A percentile compares a stretch with the other conserved stretches of the same genome.
Conservation (phyloP, 2,888 invertebrate species). For the Cosmia trapezina region DNA sequence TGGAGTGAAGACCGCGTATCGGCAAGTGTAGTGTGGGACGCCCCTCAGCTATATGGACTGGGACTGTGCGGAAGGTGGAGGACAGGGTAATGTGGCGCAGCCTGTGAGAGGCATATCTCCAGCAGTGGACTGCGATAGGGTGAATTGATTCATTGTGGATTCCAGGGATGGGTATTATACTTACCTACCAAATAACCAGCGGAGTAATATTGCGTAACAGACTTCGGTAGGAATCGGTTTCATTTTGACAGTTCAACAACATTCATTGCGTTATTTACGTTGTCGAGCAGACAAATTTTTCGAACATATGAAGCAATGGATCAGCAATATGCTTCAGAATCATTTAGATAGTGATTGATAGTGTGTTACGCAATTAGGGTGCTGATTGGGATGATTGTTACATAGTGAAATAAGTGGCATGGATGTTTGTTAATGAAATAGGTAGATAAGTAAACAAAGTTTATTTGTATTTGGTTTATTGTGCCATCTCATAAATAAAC, state of each 20-base stretch:
- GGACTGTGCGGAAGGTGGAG: not conserved
- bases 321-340: no score
- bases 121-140: not conserved
- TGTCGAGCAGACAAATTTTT: no score
- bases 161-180: not conserved
- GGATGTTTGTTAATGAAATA: not conserved
- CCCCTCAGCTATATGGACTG: not conserved
- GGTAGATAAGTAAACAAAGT: slow-evolving; percentile 9
- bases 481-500: slow-evolving; percentile 80
- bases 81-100: not conserved
- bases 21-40: not conserved
- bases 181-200: not conserved
- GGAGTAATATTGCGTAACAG: no score
- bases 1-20: not conserved
- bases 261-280: no score
- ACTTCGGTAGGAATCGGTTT: no score
- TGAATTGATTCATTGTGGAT: not conserved
- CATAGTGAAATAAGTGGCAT: not conserved
- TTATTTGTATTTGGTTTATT: slow-evolving; percentile 84
- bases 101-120: not conserved
- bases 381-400: not conserved
- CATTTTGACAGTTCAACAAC: no score
- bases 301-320: no score
- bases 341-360: no score
- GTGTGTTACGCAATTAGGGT: no score